phyloP scores from a whole-genome alignment of 1,140 invertebrate species.

The Brachionus sp. region DNA sequence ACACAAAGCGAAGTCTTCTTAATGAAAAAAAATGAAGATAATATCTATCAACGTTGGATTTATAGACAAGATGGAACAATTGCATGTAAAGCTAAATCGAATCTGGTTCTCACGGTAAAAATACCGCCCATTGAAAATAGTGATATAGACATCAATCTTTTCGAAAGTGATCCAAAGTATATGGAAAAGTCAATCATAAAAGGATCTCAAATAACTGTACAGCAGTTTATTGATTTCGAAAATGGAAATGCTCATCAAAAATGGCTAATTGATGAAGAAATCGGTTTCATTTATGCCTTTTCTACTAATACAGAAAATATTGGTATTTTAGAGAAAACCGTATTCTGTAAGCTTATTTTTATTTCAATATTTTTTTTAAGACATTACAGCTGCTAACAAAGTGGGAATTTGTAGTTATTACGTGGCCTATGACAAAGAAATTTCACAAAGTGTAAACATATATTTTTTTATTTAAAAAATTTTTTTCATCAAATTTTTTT shows the following conservation, averaged over 20 bases:
- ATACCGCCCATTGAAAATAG: conserved; percentile 51
- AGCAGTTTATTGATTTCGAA: conserved; percentile 50
- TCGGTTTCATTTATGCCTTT: conserved; percentile 57
- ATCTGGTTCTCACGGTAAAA: conserved; percentile 47
- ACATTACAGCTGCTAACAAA: conserved; percentile 58
- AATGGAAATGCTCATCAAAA: conserved; percentile 57
- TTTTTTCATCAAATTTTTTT: neutral
- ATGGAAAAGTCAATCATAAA: conserved; percentile 12
- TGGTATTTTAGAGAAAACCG: conserved; percentile 48
- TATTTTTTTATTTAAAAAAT: neutral
- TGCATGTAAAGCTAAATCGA: conserved; percentile 43
- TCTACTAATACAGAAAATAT: conserved; percentile 53
- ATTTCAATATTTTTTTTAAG: conserved; percentile 47
- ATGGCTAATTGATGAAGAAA: conserved; percentile 56
- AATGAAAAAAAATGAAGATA: conserved; percentile 53
- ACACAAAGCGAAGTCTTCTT: conserved; percentile 52
- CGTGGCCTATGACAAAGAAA: conserved; percentile 51
- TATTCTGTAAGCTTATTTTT: neutral
- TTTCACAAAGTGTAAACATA: conserved; percentile 56
- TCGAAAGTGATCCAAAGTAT: conserved; percentile 50
- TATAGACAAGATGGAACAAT: conserved; percentile 45
- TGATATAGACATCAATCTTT: conserved; percentile 50
- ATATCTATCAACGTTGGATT: conserved; percentile 56
- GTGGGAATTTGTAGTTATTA: conserved; percentile 58
- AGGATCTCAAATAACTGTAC: conserved; percentile 51